These are phyloP conservation scores for Zaprionus camerounensis DNA, from an alignment of 1,140 invertebrate species.

Conservation along the genomic window DNA sequence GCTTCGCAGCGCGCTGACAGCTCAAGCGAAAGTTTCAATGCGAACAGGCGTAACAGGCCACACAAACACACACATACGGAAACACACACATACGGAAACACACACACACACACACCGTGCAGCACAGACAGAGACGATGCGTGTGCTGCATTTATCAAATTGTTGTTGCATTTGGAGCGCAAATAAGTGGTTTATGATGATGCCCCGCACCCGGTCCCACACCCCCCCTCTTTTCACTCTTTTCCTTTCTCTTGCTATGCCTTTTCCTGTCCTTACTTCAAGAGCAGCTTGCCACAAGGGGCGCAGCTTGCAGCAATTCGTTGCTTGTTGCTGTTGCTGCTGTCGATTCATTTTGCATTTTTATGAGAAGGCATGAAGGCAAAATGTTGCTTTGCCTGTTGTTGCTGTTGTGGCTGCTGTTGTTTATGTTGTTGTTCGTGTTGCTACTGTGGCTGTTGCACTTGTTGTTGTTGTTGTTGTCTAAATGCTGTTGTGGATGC, in stretches of 20 bases:
- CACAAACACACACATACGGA: not conserved
- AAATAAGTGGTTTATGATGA: constrained; percentile 82
- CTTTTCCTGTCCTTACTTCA: not conserved
- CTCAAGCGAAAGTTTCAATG: constrained; percentile 27
- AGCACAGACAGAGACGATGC: not conserved
- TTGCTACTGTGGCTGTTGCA: constrained; percentile 41
- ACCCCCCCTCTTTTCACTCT: not conserved
- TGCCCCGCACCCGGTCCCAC: constrained; percentile 34
- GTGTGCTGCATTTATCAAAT: constrained; percentile 69
- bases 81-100: not conserved
- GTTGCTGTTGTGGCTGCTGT: constrained; percentile 32
- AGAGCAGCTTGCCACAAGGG: not conserved
- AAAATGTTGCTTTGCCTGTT: constrained; percentile 49
- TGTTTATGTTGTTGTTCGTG: constrained; percentile 41
- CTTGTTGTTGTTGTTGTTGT: constrained; percentile 35
- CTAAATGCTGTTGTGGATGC: constrained; percentile 63
- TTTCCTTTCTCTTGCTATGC: not conserved
- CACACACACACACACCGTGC: not conserved
- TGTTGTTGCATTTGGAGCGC: constrained; percentile 80
- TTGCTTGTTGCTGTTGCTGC: constrained; percentile 31
- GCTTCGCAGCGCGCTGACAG: constrained; percentile 35
- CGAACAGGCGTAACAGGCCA: constrained; percentile 2
- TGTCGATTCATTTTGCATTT: constrained; percentile 76
- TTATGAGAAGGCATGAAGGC: constrained; percentile 62
- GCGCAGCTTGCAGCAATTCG: constrained; percentile 33